These are phyloP conservation scores for Heliothis virescens DNA, from an alignment of 1,140 invertebrate species.

Conservation along the genomic window DNA sequence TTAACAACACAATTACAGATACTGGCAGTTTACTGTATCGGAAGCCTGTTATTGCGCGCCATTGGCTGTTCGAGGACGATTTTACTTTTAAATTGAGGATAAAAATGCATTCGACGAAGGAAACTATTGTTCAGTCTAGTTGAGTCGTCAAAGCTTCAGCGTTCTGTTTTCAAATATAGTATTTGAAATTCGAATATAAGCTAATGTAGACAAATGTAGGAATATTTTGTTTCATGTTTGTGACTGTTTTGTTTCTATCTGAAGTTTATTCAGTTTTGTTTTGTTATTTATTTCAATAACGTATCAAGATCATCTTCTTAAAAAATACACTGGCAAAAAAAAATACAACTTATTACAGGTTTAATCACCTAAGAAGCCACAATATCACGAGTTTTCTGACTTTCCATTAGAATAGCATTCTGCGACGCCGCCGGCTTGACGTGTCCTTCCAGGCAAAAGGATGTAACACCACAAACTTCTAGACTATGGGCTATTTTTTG, in stretches of 20 bases:
- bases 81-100: conserved; percentile 50
- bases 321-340: no score
- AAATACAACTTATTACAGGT: no score
- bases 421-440: no score
- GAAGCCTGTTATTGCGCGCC: conserved; percentile 39
- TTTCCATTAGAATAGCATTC: no score
- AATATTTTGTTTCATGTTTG: not conserved
- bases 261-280: no score
- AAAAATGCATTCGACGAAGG: conserved; percentile 29
- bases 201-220: not conserved
- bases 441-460: no score
- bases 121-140: conserved; percentile 27
- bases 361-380: no score
- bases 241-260: not conserved
- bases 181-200: not conserved
- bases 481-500: no score
- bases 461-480: no score
- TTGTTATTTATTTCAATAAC: no score
- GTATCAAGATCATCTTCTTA: no score
- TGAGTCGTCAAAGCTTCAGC: not conserved
- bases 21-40: conserved; percentile 5
- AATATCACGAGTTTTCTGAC: no score
- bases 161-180: conserved; percentile 24
- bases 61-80: conserved; percentile 3
- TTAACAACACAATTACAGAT: conserved; percentile 3